Evolutionary conservation across 1,140 invertebrate genomes (phyloP).

Genomic region (Mizuhopecten yessoensis): DNA sequence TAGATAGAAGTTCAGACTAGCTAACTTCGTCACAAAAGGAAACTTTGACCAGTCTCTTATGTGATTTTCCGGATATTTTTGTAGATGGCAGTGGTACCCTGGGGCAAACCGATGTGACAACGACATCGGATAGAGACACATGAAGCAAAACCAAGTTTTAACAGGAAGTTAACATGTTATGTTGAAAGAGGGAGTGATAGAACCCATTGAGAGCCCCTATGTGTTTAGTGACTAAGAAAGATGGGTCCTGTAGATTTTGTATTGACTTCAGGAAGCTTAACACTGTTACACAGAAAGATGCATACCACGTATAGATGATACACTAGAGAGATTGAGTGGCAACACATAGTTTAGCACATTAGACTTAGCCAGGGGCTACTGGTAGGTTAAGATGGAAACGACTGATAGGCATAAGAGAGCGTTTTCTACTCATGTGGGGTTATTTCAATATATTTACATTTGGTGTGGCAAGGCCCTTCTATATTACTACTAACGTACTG

Average conservation of each 20-base stretch:
- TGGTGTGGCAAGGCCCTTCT: too few relatives aligned
- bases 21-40: too few relatives aligned
- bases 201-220: slow-evolving; percentile 42
- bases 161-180: too few relatives aligned
- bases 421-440: slow-evolving; percentile 41
- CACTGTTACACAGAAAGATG: slow-evolving; percentile 12
- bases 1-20: too few relatives aligned
- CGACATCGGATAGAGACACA: too few relatives aligned
- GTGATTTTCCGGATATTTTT: too few relatives aligned
- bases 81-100: too few relatives aligned
- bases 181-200: not conserved
- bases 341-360: slow-evolving; percentile 10
- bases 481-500: too few relatives aligned
- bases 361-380: not conserved
- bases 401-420: not conserved
- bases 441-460: too few relatives aligned
- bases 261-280: slow-evolving; percentile 83
- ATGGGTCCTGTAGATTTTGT: slow-evolving; percentile 71
- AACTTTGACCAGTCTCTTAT: too few relatives aligned
- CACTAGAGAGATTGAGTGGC: slow-evolving; percentile 15
- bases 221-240: slow-evolving; percentile 49
- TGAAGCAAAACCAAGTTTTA: too few relatives aligned
- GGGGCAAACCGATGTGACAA: too few relatives aligned
- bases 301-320: slow-evolving; percentile 36
- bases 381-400: not conserved